These are phyloP conservation scores for Palythoa grandis DNA, from an alignment of 92 coral and sea anemone genomes.

Conservation along the genomic window DNA sequence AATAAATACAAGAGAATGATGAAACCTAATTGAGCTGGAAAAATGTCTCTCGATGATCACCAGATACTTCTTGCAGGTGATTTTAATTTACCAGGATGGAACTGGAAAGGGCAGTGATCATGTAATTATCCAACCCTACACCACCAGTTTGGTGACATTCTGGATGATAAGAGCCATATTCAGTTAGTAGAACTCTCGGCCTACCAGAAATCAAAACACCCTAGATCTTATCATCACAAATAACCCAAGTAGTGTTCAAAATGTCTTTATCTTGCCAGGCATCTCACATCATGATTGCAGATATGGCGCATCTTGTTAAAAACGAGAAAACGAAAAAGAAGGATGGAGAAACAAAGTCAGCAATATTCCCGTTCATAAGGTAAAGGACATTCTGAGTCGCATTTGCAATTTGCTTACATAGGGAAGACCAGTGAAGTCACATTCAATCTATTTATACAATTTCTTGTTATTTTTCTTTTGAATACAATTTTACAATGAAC, in stretches of 20 bases:
- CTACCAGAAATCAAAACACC: conserved; percentile 60
- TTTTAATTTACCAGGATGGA: conserved; percentile 75
- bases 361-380: too few relatives aligned
- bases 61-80: conserved; percentile 62
- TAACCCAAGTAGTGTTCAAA: conserved; percentile 41
- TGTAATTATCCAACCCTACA: conserved; percentile 13
- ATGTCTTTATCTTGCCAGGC: conserved; percentile 48
- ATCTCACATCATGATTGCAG: conserved; percentile 27
- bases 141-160: conserved; percentile 42
- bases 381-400: too few relatives aligned
- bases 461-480: too few relatives aligned
- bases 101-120: conserved; percentile 55
- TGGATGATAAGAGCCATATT: conserved; percentile 41
- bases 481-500: too few relatives aligned
- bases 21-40: conserved; percentile 55
- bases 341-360: too few relatives aligned
- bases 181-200: conserved; percentile 18
- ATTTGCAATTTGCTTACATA: too few relatives aligned
- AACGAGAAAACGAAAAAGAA: too few relatives aligned
- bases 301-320: too few relatives aligned
- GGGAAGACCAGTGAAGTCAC: too few relatives aligned
- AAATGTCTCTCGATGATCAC: conserved; percentile 59
- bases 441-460: too few relatives aligned
- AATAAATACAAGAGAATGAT: conserved; percentile 27
- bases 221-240: conserved; percentile 60